Percentiles rank a stretch among this genome's conserved stretches.
Conservation (phyloP, 2,113 vertebrate species). For the Calypte anna region DNA sequence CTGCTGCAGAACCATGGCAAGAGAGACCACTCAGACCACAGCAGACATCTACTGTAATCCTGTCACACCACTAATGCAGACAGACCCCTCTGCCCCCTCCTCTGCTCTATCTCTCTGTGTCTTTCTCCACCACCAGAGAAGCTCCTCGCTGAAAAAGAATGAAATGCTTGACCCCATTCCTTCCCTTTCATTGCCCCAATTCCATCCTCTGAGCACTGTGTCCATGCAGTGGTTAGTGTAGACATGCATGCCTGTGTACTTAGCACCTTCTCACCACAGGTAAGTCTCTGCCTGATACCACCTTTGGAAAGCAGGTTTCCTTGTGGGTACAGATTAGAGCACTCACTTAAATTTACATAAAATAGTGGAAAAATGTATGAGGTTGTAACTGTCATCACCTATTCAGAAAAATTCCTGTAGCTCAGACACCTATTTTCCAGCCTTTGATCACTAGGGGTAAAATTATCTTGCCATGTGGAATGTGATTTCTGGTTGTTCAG, state of each 20-base stretch:
- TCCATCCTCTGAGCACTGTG: rapidly evolving
- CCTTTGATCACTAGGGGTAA: not conserved
- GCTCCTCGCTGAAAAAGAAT: not conserved
- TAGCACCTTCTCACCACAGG: not conserved
- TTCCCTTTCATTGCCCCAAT: not conserved
- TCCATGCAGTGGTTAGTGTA: not conserved
- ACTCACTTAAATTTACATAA: not conserved
- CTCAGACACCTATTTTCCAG: conserved; percentile 32
- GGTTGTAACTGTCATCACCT: not conserved
- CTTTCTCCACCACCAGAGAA: not conserved
- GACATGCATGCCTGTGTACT: rapidly evolving
- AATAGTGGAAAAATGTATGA: conserved; percentile 34
- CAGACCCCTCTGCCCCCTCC: not conserved
- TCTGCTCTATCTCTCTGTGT: not conserved
- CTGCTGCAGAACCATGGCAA: not conserved
- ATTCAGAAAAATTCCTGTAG: conserved; percentile 47
- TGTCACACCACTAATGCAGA: rapidly evolving
- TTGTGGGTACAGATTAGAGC: not conserved
- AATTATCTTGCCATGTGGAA: conserved; percentile 16
- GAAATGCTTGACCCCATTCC: not conserved
- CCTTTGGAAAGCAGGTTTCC: not conserved
- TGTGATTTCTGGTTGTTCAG: not conserved
- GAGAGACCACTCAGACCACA: not conserved
- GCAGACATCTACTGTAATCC: not conserved
- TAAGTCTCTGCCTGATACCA: not conserved